A percentile compares a stretch with the other conserved stretches of the same genome.
Conservation (phyloP, 92 coral and sea anemone species). For the Umimayanthus chanpuru region DNA sequence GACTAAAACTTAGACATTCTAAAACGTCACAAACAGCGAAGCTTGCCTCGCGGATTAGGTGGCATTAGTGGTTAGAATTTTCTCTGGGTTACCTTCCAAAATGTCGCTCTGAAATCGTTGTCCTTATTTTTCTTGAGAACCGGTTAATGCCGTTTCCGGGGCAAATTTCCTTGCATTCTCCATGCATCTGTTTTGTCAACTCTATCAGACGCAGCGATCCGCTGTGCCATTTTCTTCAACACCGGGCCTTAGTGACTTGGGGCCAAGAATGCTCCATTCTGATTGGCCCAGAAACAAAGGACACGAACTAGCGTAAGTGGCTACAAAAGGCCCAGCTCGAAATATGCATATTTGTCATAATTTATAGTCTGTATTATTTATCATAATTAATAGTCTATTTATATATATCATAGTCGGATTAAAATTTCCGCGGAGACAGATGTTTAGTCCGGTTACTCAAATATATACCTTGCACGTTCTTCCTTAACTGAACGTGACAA, state of each 20-base stretch:
- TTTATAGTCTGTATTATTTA: no score
- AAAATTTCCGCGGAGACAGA: not conserved
- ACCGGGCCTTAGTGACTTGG: constrained; percentile 33
- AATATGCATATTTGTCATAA: no score
- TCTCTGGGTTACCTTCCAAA: not conserved
- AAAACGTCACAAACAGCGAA: constrained; percentile 13
- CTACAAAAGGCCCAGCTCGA: not conserved
- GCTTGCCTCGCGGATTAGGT: constrained; percentile 10
- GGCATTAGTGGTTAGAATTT: not conserved
- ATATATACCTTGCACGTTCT: not conserved
- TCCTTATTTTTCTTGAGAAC: not conserved
- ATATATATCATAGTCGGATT: no score
- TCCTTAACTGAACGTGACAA: not conserved
- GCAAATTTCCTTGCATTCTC: not conserved
- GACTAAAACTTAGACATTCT: not conserved
- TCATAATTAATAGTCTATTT: no score
- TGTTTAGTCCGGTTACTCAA: not conserved
- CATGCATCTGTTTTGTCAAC: not conserved
- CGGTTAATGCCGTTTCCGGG: not conserved
- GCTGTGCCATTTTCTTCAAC: constrained; percentile 17
- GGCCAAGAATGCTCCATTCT: not conserved
- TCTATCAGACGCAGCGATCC: not conserved
- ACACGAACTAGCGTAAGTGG: not conserved
- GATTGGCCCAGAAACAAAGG: constrained; percentile 37
- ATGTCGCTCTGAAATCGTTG: not conserved